Evolutionary conservation across 2,113 vertebrate genomes (phyloP).

Genomic region (Oncorhynchus tshawytscha): DNA sequence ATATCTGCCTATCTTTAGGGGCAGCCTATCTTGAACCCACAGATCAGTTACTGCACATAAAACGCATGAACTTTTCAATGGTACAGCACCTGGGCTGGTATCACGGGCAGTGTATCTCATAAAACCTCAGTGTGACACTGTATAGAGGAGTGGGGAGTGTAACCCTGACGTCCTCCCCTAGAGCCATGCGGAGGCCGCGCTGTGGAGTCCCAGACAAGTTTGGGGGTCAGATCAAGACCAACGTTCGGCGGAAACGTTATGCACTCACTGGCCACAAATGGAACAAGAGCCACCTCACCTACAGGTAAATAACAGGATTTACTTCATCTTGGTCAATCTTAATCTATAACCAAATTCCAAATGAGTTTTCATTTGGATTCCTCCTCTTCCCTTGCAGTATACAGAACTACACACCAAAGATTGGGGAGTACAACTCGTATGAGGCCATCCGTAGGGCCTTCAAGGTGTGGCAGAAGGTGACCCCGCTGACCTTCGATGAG

Average conservation of each 20-base stretch:
- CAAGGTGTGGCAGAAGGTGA: slow-evolving; percentile 86
- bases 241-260: slow-evolving; percentile 89
- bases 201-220: slow-evolving; percentile 96
- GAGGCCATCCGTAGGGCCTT: slow-evolving; percentile 89
- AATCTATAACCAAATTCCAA: not conserved
- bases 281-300: slow-evolving; percentile 88
- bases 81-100: not conserved
- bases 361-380: not conserved
- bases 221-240: slow-evolving; percentile 88
- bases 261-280: slow-evolving; percentile 92
- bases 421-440: slow-evolving; percentile 85
- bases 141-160: not conserved
- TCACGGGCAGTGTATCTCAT: not conserved
- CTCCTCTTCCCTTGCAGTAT: slow-evolving; percentile 74
- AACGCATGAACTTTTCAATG: not conserved
- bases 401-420: slow-evolving; percentile 95
- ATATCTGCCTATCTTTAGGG: not conserved
- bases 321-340: not conserved
- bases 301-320: slow-evolving; percentile 75
- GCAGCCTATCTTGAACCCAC: not conserved
- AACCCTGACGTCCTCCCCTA: slow-evolving; percentile 44
- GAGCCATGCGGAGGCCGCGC: slow-evolving; percentile 92
- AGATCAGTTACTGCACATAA: not conserved
- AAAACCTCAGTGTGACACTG: not conserved
- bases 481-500: slow-evolving; percentile 88